These are phyloP conservation scores for Nomada ruficornis DNA, from an alignment of 2,888 invertebrate genomes.

Conservation along the genomic window DNA sequence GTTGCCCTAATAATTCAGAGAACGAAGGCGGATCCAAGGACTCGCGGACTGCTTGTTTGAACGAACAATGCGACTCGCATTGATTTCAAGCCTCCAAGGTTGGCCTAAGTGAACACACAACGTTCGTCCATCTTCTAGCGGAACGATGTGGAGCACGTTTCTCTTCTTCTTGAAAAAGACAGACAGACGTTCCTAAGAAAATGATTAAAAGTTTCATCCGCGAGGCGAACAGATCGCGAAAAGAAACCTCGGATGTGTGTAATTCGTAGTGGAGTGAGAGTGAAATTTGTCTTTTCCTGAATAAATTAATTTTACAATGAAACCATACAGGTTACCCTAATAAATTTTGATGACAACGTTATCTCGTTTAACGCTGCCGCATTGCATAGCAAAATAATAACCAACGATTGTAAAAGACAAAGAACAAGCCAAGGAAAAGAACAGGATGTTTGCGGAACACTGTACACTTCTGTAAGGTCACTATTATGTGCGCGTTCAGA, in stretches of 20 bases:
- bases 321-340: too few species aligned
- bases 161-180: neutral
- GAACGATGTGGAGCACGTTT: neutral
- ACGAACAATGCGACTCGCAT: conserved; percentile 69
- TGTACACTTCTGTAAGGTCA: conserved; percentile 39
- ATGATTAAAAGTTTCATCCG: neutral
- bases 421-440: neutral
- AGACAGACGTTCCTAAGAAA: neutral
- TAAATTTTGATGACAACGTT: too few species aligned
- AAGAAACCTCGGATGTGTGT: too few species aligned
- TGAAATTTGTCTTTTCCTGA: too few species aligned
- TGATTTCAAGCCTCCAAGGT: conserved; percentile 65
- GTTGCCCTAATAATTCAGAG: conserved; percentile 75
- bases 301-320: too few species aligned
- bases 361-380: too few species aligned
- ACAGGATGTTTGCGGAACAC: conserved; percentile 35
- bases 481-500: conserved; percentile 26
- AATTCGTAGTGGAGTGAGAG: too few species aligned
- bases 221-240: neutral
- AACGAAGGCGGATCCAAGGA: conserved; percentile 73
- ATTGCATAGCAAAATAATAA: too few species aligned
- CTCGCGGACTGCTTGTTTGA: conserved; percentile 59
- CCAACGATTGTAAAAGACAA: neutral
- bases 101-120: conserved; percentile 43
- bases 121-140: conserved; percentile 20